Evolutionary conservation across 2,797 vertebrate genomes (phyloP).

Genomic region (Trachurus trachurus): DNA sequence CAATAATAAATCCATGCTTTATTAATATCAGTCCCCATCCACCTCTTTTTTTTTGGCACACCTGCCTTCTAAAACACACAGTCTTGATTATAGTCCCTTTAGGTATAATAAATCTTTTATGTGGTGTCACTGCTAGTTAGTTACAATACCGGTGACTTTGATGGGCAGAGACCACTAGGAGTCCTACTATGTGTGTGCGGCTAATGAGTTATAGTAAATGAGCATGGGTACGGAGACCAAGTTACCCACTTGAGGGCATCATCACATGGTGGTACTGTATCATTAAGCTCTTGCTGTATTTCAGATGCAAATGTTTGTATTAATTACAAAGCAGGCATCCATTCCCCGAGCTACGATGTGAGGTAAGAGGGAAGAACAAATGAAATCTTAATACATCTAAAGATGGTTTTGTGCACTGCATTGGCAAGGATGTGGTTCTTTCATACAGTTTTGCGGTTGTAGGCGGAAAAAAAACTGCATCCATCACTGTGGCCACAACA

Average conservation of each 20-base stretch:
- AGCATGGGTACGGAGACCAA: background rate
- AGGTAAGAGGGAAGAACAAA: background rate
- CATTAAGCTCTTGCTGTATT: conserved; percentile 26
- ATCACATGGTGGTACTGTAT: conserved; percentile 25
- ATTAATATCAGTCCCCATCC: background rate
- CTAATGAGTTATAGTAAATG: conserved; percentile 44
- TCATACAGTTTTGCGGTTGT: conserved; percentile 2
- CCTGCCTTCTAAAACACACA: background rate
- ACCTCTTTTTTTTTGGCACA: background rate
- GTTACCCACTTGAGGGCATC: conserved; percentile 7
- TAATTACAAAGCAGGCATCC: background rate
- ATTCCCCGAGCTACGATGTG: background rate
- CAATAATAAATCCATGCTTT: too few relatives aligned
- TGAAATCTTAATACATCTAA: conserved; percentile 1
- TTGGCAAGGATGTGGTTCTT: conserved; percentile 7
- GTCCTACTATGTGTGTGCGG: background rate
- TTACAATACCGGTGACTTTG: conserved; percentile 12
- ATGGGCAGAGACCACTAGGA: conserved; percentile 11
- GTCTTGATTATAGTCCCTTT: background rate
- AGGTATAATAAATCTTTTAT: background rate
- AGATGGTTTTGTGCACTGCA: background rate
- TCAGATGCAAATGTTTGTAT: conserved; percentile 22
- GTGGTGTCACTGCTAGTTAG: background rate
- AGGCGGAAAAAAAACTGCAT: conserved; percentile 16
- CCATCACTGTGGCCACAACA: conserved; percentile 38